A percentile compares a stretch with the other conserved stretches of the same genome.
Conservation (phyloP, 2,113 vertebrate species). For the Callipepla californica region DNA sequence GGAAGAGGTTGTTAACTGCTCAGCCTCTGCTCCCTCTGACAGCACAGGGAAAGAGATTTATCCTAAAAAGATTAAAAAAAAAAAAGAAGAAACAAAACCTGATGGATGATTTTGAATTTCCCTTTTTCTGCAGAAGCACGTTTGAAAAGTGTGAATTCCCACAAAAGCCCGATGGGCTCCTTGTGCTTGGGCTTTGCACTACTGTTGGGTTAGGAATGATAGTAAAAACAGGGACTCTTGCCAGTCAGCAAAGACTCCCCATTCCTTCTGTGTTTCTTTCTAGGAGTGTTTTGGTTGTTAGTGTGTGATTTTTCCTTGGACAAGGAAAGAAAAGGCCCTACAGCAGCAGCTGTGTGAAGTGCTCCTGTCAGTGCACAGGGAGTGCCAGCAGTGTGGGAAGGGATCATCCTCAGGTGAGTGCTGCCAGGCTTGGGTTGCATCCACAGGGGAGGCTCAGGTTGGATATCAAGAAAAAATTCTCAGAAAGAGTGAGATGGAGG, state of each 20-base stretch:
- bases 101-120: neutral
- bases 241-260: neutral
- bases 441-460: no score
- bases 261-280: neutral
- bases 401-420: neutral
- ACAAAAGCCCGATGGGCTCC: fast-evolving
- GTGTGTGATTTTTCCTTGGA: neutral
- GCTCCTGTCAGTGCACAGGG: neutral
- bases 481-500: neutral
- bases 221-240: neutral
- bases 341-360: fast-evolving
- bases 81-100: neutral
- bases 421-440: neutral
- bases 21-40: neutral
- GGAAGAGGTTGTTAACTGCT: constrained; percentile 25
- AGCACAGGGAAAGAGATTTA: neutral
- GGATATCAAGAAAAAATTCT: no score
- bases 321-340: neutral
- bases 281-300: neutral
- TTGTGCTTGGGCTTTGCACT: neutral
- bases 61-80: neutral
- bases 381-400: neutral
- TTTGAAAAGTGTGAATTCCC: neutral
- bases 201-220: neutral
- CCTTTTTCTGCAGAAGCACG: neutral